A percentile compares a stretch with the other conserved stretches of the same genome.
These are phyloP conservation scores for Actenoides lindsayi DNA, from an alignment of 2,113 vertebrate genomes.

Conservation along the genomic window DNA sequence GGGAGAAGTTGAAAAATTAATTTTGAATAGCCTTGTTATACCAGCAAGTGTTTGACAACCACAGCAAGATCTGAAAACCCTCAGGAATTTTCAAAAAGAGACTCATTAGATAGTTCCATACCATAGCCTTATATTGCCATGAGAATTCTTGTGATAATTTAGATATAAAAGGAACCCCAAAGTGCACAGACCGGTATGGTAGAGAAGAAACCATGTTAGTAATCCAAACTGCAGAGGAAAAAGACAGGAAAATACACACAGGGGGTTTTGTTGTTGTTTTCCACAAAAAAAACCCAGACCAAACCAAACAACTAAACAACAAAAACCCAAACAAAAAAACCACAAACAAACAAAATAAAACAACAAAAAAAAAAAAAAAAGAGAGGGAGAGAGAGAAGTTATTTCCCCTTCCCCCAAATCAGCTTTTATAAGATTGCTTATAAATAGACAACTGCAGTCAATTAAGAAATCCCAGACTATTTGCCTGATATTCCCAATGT, in stretches of 20 bases:
- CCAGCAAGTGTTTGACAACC: neutral
- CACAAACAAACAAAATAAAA: too few species aligned
- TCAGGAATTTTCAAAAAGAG: neutral
- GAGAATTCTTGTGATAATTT: neutral
- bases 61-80: neutral
- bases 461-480: neutral
- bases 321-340: too few species aligned
- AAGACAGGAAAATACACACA: neutral
- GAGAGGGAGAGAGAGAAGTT: too few species aligned
- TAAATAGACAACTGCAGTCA: neutral
- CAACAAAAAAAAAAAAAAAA: too few species aligned
- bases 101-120: neutral
- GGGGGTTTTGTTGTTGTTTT: neutral
- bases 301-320: too few species aligned
- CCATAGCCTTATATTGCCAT: rapidly evolving
- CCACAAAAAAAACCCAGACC: too few species aligned
- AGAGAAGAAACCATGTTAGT: neutral
- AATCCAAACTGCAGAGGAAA: neutral
- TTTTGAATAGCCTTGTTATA: neutral
- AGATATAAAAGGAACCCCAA: neutral
- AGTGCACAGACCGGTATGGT: neutral
- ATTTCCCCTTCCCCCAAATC: neutral
- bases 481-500: neutral
- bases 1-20: neutral
- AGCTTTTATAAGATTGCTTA: neutral